Evolutionary conservation across 2,113 vertebrate genomes (phyloP).

Genomic region (Hepsetus odoe): DNA sequence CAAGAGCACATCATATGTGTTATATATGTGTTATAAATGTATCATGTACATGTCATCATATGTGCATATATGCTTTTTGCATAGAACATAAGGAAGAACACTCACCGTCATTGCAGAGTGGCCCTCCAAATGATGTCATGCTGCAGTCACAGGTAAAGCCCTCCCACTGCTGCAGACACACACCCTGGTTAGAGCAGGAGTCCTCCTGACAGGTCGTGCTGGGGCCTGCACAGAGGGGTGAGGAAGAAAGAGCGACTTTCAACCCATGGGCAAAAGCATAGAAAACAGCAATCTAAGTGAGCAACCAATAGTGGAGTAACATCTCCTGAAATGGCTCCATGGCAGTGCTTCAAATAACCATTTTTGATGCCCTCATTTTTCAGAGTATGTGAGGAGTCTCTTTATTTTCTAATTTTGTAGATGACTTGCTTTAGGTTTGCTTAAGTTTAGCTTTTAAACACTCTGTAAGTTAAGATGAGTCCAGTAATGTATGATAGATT

Average conservation of each 20-base stretch:
- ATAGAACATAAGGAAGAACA: conserved; percentile 43
- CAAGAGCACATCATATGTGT: not conserved
- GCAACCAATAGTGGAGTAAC: no score
- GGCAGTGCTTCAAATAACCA: not conserved
- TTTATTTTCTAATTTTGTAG: not conserved
- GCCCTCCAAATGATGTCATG: conserved; percentile 97
- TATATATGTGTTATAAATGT: no score
- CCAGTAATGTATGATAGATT: not conserved
- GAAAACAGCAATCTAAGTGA: not conserved
- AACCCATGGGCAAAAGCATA: not conserved
- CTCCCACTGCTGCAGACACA: conserved; percentile 99
- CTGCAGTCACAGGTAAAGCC: conserved; percentile 98
- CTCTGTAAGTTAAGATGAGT: not conserved
- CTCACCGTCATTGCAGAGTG: conserved; percentile 96
- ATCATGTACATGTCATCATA: no score
- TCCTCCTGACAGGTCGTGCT: conserved; percentile 99
- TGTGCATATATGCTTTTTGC: not conserved
- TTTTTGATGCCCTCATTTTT: not conserved
- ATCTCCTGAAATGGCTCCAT: no score
- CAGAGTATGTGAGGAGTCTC: not conserved
- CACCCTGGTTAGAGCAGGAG: conserved; percentile 96
- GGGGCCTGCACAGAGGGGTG: conserved; percentile 78
- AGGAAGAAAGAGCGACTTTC: not conserved
- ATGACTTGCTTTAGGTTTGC: not conserved
- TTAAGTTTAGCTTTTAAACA: not conserved